phyloP scores from a whole-genome alignment of 2,113 vertebrate species.

The Catagonus wagneri region DNA sequence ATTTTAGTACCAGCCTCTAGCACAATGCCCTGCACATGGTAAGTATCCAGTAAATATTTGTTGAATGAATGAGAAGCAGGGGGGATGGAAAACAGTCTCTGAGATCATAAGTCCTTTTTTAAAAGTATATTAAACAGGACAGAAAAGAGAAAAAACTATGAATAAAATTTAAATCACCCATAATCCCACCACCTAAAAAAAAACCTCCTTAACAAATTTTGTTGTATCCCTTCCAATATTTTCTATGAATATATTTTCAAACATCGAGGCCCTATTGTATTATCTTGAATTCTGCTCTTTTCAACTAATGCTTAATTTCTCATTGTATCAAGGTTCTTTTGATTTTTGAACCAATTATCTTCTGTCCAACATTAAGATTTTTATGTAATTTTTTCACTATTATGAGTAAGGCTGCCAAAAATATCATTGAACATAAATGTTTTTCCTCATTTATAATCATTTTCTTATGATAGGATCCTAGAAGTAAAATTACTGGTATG shows the following conservation, averaged over 20 bases:
- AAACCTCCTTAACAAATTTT: not conserved
- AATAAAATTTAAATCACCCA: conserved; percentile 34
- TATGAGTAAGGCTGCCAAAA: conserved; percentile 35
- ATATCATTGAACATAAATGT: conserved; percentile 3
- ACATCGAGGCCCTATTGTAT: not conserved
- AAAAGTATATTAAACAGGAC: conserved; percentile 3
- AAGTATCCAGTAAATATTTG: conserved; percentile 31
- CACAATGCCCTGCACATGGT: not conserved
- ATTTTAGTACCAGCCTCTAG: conserved; percentile 32
- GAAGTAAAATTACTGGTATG: conserved; percentile 37
- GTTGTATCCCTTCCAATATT: not conserved
- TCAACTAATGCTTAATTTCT: conserved; percentile 13
- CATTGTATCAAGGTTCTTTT: not conserved
- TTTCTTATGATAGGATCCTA: conserved; percentile 31
- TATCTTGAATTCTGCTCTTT: conserved; percentile 45
- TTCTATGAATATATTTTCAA: conserved; percentile 34
- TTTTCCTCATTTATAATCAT: conserved; percentile 16
- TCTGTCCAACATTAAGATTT: conserved; percentile 34
- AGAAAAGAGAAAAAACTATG: not conserved
- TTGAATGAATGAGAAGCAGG: not conserved
- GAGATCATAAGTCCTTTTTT: not conserved
- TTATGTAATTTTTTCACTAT: conserved; percentile 30
- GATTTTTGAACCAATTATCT: conserved; percentile 24
- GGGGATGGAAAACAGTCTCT: not conserved
- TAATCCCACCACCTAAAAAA: not conserved